Base-by-base conservation (phyloP, 1,140 invertebrate species). In the Stratiolaelaps scimitus region DNA sequence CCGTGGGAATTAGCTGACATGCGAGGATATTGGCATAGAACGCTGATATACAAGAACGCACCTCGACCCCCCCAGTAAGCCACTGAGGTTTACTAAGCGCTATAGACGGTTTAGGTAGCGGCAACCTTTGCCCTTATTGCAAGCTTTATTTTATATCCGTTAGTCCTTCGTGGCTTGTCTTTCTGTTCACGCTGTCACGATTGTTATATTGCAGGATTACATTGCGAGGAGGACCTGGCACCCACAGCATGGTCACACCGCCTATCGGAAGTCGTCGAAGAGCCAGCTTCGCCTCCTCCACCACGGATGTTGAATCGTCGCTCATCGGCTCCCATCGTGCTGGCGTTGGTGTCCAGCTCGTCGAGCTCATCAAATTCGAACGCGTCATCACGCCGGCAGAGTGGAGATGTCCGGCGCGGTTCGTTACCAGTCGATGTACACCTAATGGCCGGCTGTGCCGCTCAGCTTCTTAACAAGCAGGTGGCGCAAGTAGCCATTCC, bases 331-430 rank as follows among this genome's bases (percentile, higher is more conserved):
- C 53, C 53, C 23, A 60, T 60, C 23, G 53, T 60, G 26, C 10
- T 60, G 53, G 53, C 53, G 23, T 34, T 60, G 26, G 53, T 60
- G 17, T 60, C 53, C 34, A 60, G 53, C 34, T 60, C 53, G 34
- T 60, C 53, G 20, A 60, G 53, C 26, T 60, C 53, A 4, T 60
- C 53, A 13, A 60, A 60, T 26, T 60, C 53, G 26, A 34, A 26
- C 34, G 53, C 53, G 17, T 60, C 53, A 23, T 60, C 53, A 34
- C 53, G 53, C 23, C 53, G 53, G 17, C 53, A 60, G 26, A 60
- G 53, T 60, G 53, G 53, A 15, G 53, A 60, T 60, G 34, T 34
- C 34, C 53, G 53, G 26, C 53, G 53, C 15, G 53, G 53, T 23
- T 60, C 53, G 4, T 60, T 60, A 34, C 53, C 53, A 15, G 53